Conservation (phyloP, 2,888 invertebrate species). For the Arrhopalites spinosus region DNA sequence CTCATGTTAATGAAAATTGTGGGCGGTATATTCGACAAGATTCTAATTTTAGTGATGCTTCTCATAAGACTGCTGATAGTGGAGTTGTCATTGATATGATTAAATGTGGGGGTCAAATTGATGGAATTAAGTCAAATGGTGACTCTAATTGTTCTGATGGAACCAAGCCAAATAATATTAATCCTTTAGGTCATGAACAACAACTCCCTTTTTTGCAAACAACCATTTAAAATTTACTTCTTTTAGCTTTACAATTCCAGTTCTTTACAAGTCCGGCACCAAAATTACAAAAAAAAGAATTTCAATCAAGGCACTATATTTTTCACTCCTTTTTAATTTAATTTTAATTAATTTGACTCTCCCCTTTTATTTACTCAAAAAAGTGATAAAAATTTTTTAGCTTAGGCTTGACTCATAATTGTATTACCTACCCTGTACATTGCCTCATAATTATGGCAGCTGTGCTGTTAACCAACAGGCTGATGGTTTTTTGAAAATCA, state of each 20-base stretch:
- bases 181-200: background rate
- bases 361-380: too few species aligned
- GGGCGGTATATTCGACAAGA: slow-evolving; percentile 53
- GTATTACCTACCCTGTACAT: too few species aligned
- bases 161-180: background rate
- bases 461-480: too few species aligned
- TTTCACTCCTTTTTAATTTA: too few species aligned
- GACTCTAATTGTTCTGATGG: background rate
- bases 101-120: background rate
- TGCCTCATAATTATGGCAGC: too few species aligned
- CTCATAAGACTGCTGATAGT: slow-evolving; percentile 56
- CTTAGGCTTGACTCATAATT: too few species aligned
- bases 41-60: slow-evolving; percentile 57
- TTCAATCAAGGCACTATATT: too few species aligned
- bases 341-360: too few species aligned
- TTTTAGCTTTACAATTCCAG: background rate
- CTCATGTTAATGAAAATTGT: slow-evolving; percentile 7
- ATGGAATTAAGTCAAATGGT: background rate
- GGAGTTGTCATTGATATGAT: slow-evolving; percentile 55
- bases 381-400: too few species aligned
- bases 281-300: too few species aligned
- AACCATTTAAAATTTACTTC: slow-evolving; percentile 11
- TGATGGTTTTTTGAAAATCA: too few species aligned
- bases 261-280: too few species aligned
- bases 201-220: slow-evolving; percentile 27